Base-by-base conservation (phyloP, 2,797 vertebrate species). In the Phoeniculus purpureus region DNA sequence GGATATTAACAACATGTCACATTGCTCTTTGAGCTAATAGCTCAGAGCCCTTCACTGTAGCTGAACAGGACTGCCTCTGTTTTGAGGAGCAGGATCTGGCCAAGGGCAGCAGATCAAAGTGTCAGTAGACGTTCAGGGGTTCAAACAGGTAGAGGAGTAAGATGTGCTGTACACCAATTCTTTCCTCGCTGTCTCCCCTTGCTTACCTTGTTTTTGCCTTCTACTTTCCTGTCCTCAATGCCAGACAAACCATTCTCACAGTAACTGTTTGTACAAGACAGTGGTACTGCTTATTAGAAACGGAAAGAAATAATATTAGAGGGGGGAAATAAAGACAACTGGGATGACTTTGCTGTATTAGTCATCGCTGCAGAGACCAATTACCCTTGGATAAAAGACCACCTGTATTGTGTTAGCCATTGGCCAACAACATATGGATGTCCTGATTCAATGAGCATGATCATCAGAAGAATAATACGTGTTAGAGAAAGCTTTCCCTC, bases 401-500 rank as follows among this genome's bases (percentile, higher is more conserved):
- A 76, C 86, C 56, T 73, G 66, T 73, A 83, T 74, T 58, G 94
- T 93, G 86, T 95, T 95, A 94, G 86, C 79, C 68, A 8, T 85
- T 64, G 84, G 80, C 83, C 93, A 15, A 27, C 37, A 76, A 62
- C 66, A 90, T 71, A 79, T 60, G 72, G 68, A 55, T 85, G 67
- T 50, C 61, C 76, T 91, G 81, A 92, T 95, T 94, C 78, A 87
- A 31, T 83, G 78, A 90, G 55, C 25, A 29, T 23, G 21, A 54
- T 90, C 76, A 85, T 81, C 62, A 72, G 37, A 95, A 90, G 60
- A 75, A 19, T 71, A 76, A 48, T 59, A 27, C 13, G 68, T 56
- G 15, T 80, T 73, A 61, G 45, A 56, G 66, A 47, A 87, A 68
- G 82, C 40, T 70, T 92, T 77, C 27, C 54, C 7, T 64, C 37